Conservation (phyloP, 1,140 invertebrate species). For the Cherax quadricarinatus region DNA sequence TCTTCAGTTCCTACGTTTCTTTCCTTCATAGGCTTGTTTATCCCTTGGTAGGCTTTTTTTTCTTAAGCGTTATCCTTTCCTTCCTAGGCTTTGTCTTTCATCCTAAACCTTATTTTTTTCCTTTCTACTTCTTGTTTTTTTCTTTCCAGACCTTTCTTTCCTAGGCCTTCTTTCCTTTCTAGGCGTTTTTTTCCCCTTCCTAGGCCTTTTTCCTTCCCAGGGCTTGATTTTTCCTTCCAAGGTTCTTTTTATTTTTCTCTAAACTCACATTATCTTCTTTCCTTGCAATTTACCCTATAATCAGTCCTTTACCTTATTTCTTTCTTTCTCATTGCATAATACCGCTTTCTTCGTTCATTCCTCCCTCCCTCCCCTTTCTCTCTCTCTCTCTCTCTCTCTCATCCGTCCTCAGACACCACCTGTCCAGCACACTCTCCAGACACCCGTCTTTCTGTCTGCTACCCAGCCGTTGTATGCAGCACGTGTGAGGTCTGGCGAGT, state of each 20-base stretch:
- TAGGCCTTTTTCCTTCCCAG: not conserved
- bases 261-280: no score
- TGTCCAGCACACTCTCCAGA: slow-evolving; percentile 26
- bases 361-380: not conserved
- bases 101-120: no score
- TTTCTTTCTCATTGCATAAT: not conserved
- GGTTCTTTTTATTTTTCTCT: no score
- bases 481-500: no score
- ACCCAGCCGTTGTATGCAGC: not conserved
- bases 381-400: not conserved
- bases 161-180: no score
- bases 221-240: no score
- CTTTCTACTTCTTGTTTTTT: no score
- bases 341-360: not conserved
- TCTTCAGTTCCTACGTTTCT: no score
- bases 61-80: no score
- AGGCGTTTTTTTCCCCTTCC: not conserved
- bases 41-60: no score
- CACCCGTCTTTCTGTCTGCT: not conserved
- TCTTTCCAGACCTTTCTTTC: no score
- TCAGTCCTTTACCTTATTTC: not conserved
- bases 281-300: not conserved
- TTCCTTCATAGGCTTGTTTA: no score
- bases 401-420: not conserved
- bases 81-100: not conserved